Evolutionary conservation across 2,113 vertebrate genomes (phyloP).

Genomic region (Anoura caudifer): DNA sequence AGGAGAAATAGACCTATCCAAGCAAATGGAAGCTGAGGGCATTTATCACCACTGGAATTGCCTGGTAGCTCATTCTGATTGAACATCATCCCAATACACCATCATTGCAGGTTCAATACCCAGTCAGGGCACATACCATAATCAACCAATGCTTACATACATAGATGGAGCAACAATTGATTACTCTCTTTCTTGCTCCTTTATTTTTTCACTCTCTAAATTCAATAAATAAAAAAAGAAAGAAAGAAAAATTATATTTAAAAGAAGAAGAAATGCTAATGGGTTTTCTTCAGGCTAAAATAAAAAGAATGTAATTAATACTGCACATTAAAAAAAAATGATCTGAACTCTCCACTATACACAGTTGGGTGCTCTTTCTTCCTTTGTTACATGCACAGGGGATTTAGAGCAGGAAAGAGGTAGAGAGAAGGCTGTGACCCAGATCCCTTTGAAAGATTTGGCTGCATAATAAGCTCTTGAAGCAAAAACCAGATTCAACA

Average conservation of each 20-base stretch:
- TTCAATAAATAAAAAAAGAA: no score
- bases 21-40: not conserved
- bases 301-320: not conserved
- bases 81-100: not conserved
- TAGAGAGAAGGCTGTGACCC: not conserved
- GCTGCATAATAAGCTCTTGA: not conserved
- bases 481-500: not conserved
- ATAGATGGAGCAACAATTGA: no score
- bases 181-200: no score
- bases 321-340: not conserved
- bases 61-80: not conserved
- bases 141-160: no score
- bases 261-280: not conserved
- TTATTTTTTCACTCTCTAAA: no score
- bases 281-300: not conserved
- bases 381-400: not conserved
- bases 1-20: not conserved
- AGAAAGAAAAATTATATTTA: no score
- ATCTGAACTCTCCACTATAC: not conserved
- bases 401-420: not conserved
- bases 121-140: no score
- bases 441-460: not conserved
- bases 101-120: no score
- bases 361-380: not conserved
- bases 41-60: not conserved